Percentiles rank a stretch among this genome's conserved stretches.
Evolutionary conservation across 1,140 invertebrate genomes (phyloP).

Genomic region (Dryas iulia): DNA sequence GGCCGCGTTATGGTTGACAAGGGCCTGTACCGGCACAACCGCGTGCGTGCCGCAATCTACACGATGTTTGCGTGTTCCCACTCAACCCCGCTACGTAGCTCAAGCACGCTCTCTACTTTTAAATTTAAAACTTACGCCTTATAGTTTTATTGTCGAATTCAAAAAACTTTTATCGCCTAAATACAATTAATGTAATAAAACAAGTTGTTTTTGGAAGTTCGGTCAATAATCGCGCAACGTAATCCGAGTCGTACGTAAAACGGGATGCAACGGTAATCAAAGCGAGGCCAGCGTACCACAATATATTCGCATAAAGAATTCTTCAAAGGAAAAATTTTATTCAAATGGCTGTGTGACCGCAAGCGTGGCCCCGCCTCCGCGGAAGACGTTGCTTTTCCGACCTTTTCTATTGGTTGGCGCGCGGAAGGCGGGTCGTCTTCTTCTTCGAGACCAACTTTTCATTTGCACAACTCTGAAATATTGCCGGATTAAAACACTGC

Average conservation of each 20-base stretch:
- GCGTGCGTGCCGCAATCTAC: constrained; percentile 55
- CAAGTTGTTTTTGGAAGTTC: constrained; percentile 8
- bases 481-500: constrained; percentile 70
- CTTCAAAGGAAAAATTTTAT: constrained; percentile 74
- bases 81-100: constrained; percentile 7
- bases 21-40: constrained; percentile 55
- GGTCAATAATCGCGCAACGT: constrained; percentile 13
- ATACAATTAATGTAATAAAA: not conserved
- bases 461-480: constrained; percentile 77
- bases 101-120: constrained; percentile 33
- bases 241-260: constrained; percentile 32
- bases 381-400: constrained; percentile 72
- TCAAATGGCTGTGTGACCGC: constrained; percentile 73
- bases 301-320: constrained; percentile 74
- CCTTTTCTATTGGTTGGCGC: constrained; percentile 73
- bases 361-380: constrained; percentile 65
- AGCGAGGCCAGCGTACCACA: constrained; percentile 51
- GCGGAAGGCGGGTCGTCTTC: constrained; percentile 67
- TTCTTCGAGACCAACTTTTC: constrained; percentile 75
- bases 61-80: constrained; percentile 52
- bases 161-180: constrained; percentile 1
- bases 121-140: constrained; percentile 17
- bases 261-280: constrained; percentile 49
- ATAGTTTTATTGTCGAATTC: not conserved
- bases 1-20: constrained; percentile 77